Conservation (phyloP, 2,888 invertebrate species). For the Sarcophaga rosellei region DNA sequence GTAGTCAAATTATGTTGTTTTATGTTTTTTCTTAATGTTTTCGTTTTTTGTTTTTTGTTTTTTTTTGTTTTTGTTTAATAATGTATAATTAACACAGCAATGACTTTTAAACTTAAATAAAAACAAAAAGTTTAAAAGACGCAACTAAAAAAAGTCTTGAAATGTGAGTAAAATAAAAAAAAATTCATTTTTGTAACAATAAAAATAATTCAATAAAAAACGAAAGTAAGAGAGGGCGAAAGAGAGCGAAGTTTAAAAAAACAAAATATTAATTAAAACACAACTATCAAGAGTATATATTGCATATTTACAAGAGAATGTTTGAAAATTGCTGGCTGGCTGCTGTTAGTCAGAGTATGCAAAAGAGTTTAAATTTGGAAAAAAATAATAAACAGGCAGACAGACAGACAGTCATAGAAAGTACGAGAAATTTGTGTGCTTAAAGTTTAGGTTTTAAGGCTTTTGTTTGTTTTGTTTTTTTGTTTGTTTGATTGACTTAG, state of each 20-base stretch:
- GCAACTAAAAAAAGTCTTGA: constrained; percentile 71
- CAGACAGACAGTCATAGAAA: not conserved
- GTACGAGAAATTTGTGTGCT: constrained; percentile 68
- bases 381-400: not conserved
- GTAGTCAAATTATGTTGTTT: constrained; percentile 67
- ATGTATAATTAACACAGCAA: constrained; percentile 81
- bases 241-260: constrained; percentile 6
- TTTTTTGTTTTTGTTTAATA: constrained; percentile 69
- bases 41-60: constrained; percentile 12
- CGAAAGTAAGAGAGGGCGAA: constrained; percentile 5
- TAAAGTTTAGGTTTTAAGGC: constrained; percentile 59
- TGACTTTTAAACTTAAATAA: constrained; percentile 73
- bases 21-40: constrained; percentile 68
- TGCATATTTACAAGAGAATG: constrained; percentile 51
- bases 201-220: constrained; percentile 44
- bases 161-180: constrained; percentile 68
- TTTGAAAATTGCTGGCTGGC: constrained; percentile 40
- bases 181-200: constrained; percentile 62
- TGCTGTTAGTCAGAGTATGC: not conserved
- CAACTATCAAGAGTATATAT: not conserved
- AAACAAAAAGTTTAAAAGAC: constrained; percentile 61
- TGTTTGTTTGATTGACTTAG: constrained; percentile 83
- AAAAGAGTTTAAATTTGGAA: constrained; percentile 15
- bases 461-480: constrained; percentile 59
- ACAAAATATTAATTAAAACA: constrained; percentile 36